Conservation (phyloP, 2,113 vertebrate species). For the Barnardius zonarius region DNA sequence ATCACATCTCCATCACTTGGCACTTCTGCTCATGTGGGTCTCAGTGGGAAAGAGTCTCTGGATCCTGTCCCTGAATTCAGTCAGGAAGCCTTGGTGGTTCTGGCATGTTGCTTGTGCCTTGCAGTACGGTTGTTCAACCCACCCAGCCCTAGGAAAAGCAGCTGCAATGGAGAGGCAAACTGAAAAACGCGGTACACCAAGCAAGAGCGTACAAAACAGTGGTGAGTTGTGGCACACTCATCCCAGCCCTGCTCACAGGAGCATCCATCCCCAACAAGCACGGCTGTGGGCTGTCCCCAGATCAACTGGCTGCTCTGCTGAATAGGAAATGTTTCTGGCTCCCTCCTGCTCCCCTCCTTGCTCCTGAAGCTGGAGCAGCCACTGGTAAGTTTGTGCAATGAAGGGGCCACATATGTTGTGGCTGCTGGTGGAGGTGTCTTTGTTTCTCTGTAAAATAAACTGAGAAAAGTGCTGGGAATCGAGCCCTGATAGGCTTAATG, state of each 20-base stretch:
- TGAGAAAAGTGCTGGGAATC: neutral
- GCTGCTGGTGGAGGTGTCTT: neutral
- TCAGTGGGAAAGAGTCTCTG: neutral
- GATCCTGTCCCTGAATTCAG: neutral
- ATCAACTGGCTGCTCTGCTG: neutral
- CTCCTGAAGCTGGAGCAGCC: neutral
- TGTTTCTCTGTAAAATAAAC: neutral
- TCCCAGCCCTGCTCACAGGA: fast-evolving
- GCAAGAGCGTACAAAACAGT: neutral
- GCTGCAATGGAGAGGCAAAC: neutral
- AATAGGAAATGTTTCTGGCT: neutral
- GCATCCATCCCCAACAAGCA: neutral
- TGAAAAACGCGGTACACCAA: neutral
- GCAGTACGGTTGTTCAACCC: neutral
- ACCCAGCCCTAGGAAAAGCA: neutral
- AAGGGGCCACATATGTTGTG: neutral
- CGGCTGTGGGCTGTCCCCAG: fast-evolving
- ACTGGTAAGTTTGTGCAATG: neutral
- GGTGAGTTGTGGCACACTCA: fast-evolving
- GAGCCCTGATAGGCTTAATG: neutral
- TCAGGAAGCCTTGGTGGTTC: neutral
- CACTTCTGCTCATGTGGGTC: neutral
- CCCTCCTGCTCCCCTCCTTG: neutral
- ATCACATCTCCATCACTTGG: neutral
- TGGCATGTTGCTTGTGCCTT: neutral